These are phyloP conservation scores for Sciurus vulgaris DNA, from an alignment of 2,797 vertebrate genomes.

Conservation along the genomic window DNA sequence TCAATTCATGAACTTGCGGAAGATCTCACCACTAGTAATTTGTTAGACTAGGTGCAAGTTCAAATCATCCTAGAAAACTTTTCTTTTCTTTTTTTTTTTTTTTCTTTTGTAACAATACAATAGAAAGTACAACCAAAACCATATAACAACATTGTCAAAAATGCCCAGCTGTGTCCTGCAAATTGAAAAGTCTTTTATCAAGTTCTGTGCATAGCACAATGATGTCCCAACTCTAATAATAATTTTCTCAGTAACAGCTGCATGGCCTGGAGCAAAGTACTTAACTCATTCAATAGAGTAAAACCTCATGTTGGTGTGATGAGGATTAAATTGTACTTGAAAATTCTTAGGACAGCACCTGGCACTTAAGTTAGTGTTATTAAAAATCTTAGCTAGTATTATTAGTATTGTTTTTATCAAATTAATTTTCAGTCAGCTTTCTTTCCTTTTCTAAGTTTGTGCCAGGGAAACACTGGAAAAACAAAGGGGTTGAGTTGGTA, in stretches of 20 bases:
- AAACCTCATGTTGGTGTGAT: not conserved
- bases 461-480: not conserved
- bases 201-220: not conserved
- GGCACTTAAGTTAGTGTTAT: not conserved
- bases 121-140: not conserved
- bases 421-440: constrained; percentile 3
- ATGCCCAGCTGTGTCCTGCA: not conserved
- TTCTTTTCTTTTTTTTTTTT: not conserved
- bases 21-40: not conserved
- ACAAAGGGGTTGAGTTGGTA: not conserved
- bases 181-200: not conserved
- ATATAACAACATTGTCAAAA: not conserved
- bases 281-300: not conserved
- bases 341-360: not conserved
- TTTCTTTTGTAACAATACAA: not conserved
- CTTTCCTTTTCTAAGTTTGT: constrained; percentile 4
- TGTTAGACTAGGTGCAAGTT: not conserved
- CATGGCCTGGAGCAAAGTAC: not conserved
- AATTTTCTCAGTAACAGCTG: not conserved
- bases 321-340: constrained; percentile 18
- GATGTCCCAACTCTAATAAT: not conserved
- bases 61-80: not conserved
- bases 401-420: not conserved
- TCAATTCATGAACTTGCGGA: not conserved
- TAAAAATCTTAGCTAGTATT: constrained; percentile 29